Percentiles rank a stretch among this genome's conserved stretches.
Evolutionary conservation across 92 coral and sea anemone species (phyloP).

Genomic region (Porites lobata): DNA sequence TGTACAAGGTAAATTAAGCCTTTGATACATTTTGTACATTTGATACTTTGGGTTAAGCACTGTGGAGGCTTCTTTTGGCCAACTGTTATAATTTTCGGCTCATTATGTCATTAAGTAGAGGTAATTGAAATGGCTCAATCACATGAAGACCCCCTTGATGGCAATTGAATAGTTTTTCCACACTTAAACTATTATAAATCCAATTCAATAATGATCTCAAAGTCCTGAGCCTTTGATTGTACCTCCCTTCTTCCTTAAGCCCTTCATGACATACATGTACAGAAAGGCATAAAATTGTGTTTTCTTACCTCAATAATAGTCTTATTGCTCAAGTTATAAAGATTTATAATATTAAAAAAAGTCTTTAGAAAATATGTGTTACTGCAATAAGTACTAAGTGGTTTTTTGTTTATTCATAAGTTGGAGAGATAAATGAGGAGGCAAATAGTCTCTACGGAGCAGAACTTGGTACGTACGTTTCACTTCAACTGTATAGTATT

Average conservation of each 20-base stretch:
- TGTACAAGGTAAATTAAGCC: conserved; percentile 35
- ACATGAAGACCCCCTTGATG: not conserved
- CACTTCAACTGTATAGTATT: not conserved
- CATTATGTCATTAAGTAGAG: too few relatives aligned
- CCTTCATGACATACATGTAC: conserved; percentile 24
- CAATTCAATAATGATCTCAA: conserved; percentile 16
- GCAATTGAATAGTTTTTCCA: conserved; percentile 1
- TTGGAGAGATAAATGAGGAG: conserved; percentile 35
- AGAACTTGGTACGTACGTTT: conserved; percentile 22
- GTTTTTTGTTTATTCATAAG: conserved; percentile 22
- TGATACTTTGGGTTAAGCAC: not conserved
- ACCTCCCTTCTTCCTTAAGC: conserved; percentile 15
- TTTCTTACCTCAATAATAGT: not conserved
- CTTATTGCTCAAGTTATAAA: not conserved
- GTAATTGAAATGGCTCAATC: too few relatives aligned
- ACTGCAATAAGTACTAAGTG: not conserved
- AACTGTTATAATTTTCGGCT: too few relatives aligned
- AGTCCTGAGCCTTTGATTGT: conserved; percentile 18
- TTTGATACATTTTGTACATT: conserved; percentile 26
- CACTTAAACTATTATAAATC: not conserved
- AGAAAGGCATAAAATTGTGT: not conserved
- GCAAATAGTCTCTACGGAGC: conserved; percentile 25
- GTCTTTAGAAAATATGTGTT: conserved; percentile 11
- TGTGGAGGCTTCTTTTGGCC: too few relatives aligned
- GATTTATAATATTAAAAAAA: not conserved